These are phyloP conservation scores for Drosophila niveifrons DNA, from an alignment of 2,888 invertebrate species.

Conservation along the genomic window DNA sequence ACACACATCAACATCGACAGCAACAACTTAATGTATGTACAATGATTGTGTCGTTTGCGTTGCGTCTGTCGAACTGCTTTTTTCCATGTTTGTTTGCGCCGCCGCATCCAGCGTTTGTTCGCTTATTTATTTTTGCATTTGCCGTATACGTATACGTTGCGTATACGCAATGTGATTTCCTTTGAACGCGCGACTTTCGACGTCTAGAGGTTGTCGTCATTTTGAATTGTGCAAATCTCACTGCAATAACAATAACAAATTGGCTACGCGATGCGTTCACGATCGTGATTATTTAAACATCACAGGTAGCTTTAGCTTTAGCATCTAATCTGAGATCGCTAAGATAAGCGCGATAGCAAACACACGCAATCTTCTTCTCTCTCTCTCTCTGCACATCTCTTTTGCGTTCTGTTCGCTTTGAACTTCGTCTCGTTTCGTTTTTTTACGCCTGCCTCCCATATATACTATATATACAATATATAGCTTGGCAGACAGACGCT, in stretches of 20 bases:
- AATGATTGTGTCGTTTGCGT: slow-evolving; percentile 73
- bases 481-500: slow-evolving; percentile 43
- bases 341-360: slow-evolving; percentile 36
- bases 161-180: slow-evolving; percentile 76
- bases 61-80: slow-evolving; percentile 66
- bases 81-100: slow-evolving; percentile 61
- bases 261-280: not conserved
- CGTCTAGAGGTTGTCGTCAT: slow-evolving; percentile 23
- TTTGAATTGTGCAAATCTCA: slow-evolving; percentile 17
- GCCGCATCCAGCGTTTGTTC: slow-evolving; percentile 16
- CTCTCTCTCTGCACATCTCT: slow-evolving; percentile 11
- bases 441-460: slow-evolving; percentile 57
- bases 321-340: slow-evolving; percentile 31
- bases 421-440: slow-evolving; percentile 76
- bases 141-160: slow-evolving; percentile 26
- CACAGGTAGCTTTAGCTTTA: slow-evolving; percentile 12
- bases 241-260: slow-evolving; percentile 12
- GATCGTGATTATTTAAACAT: not conserved
- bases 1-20: slow-evolving; percentile 22
- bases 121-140: slow-evolving; percentile 63
- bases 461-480: slow-evolving; percentile 32
- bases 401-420: slow-evolving; percentile 61
- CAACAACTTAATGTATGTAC: slow-evolving; percentile 41
- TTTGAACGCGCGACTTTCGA: slow-evolving; percentile 27
- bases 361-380: slow-evolving; percentile 21